Evolutionary conservation across 2,888 invertebrate genomes (phyloP), one percentile per base, ranked within the genome.

Genomic region (Antheraea yamamai): DNA sequence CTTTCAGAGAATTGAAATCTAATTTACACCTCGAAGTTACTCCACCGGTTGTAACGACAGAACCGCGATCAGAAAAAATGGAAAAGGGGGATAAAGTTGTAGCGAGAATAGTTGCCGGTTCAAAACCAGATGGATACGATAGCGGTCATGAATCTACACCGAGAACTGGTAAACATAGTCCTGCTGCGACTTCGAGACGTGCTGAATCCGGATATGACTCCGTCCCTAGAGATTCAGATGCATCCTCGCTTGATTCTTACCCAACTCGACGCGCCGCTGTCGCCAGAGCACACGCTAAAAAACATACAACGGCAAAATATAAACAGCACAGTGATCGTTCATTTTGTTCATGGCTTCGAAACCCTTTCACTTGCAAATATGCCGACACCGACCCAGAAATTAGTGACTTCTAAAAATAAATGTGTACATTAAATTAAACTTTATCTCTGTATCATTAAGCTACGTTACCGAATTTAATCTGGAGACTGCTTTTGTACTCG

Each of bases 171-270:
- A 97, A 97, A 87, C 97, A 97, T 80, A 97, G 97, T 80, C 97
- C 97, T 0, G 97, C 96, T 0, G 97, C 97, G 0, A 96, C 97
- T 4, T 97, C 97, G 0, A 94, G 97, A 80, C 95, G 97, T 74
- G 97, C 98, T 4, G 98, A 98, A 88, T 98, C 98, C 84, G 98
- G 98, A 1, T 98, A 98, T 85, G 98, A 98, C 86, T 98, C 98
- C 83, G 97, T 98, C 79, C 97, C 98, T 16, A 95, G 98, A 78
- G 98, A 98, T 89, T 97, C 97, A 81, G 98, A 98, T 86, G 98
- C 97, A 78, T 98, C 98, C 35, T 98, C 97, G 77, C 96, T 98
- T 81, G 98, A 97, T 79, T 98, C 98, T 0, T 95, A 95, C 75
- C 95, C 95, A 7, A 95, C 95, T 12, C 86, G 95, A 39, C 88